Evolutionary conservation across 2,888 invertebrate genomes (phyloP).

Genomic region (Digitonthophagus gazella): DNA sequence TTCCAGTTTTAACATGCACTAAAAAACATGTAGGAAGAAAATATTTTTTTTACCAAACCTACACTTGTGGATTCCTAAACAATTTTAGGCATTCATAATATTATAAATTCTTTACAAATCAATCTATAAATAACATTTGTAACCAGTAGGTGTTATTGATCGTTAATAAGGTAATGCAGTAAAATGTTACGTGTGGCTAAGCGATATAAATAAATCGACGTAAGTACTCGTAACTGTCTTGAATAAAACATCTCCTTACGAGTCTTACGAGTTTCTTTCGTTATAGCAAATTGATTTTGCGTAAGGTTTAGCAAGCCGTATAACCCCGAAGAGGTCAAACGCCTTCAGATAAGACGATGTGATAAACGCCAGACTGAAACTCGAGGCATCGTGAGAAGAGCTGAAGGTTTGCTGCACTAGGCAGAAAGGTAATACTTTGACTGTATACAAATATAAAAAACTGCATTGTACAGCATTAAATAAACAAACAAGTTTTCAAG

Average conservation of each 20-base stretch:
- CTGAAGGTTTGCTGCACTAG: neutral
- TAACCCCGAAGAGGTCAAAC: neutral
- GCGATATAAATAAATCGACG: neutral
- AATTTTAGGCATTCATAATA: too few species aligned
- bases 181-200: neutral
- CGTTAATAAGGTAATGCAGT: neutral
- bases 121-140: neutral
- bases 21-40: neutral
- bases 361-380: neutral
- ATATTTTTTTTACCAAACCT: neutral
- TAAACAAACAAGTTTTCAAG: neutral
- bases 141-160: neutral
- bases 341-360: neutral
- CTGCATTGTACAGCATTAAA: neutral
- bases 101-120: too few species aligned
- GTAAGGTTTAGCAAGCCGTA: neutral
- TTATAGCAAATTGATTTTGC: neutral
- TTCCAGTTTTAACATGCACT: too few species aligned
- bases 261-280: neutral
- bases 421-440: neutral
- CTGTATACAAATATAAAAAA: neutral
- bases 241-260: neutral
- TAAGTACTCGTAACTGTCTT: neutral
- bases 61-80: too few species aligned
- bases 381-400: neutral